Evolutionary conservation across 1,140 invertebrate genomes (phyloP), one percentile per base, ranked within the genome.

Genomic region (Parasteatoda tepidariorum): DNA sequence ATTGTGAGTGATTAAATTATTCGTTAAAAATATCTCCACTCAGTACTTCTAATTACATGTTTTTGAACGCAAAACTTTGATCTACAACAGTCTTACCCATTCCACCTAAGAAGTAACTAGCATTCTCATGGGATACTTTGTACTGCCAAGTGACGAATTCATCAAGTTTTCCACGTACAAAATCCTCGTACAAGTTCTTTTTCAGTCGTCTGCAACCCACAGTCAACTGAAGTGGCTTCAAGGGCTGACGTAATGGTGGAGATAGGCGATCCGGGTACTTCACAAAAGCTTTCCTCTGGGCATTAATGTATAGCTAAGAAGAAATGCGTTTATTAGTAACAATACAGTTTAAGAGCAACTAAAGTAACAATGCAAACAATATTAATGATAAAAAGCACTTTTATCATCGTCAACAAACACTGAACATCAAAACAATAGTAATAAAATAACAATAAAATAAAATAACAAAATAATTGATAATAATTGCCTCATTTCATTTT

Each of bases 71-170:
- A 2, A 48, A 4, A 48, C 15, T 18, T 31, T 62, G 1, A n/a
- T n/a, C n/a, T n/a, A n/a, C n/a, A n/a, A n/a, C n/a, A n/a, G n/a
- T 48, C 86, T 86, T 76, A 87, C 87, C 79, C 73, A 84, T 84
- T 3, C 86, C 87, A 2, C 87, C 87, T 22, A 86, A 31, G 68
- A 87, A 88, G 57, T 76, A 87, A 30, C 61, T 26, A 1, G 71
- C 70, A 24, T 86, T 70, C 24, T 85, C 73, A 11, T 84, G 84
- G 2, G 79, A 30, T 5, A 88, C 34, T 28, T 55, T 24, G 15
- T 64, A 59, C 48, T 59, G 82, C 87, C 87, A 88, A 18, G 85
- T 76, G 34, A 85, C 87, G n/a, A 87, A 73, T 81, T 88, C 87
- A 74, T 88, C 87, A 28, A 87, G 75, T 24, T 84, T 74, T 0